phyloP scores from a whole-genome alignment of 2,888 invertebrate species.

The Coecobrya sp. region DNA sequence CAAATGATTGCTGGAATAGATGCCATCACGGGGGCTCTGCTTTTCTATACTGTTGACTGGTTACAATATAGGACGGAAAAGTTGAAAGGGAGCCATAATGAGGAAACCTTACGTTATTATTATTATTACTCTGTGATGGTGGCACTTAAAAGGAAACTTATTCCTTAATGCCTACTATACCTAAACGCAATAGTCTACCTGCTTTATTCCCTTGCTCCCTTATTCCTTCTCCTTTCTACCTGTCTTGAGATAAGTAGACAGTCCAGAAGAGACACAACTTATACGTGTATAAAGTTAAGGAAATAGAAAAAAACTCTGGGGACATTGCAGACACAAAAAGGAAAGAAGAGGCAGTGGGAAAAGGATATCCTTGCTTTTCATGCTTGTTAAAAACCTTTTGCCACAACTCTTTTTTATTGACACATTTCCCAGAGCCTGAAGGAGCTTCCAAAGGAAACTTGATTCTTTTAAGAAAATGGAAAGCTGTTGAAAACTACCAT shows the following conservation, averaged over 20 bases:
- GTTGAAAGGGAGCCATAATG: slow-evolving; percentile 79
- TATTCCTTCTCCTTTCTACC: not conserved
- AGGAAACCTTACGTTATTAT: slow-evolving; percentile 70
- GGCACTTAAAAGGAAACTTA: slow-evolving; percentile 72
- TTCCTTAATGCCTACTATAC: slow-evolving; percentile 36
- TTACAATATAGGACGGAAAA: slow-evolving; percentile 27
- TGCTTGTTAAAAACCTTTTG: slow-evolving; percentile 64
- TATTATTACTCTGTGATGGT: slow-evolving; percentile 66
- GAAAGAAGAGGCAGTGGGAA: not conserved
- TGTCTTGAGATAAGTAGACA: not conserved
- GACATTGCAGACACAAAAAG: slow-evolving; percentile 37
- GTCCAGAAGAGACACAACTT: not conserved
- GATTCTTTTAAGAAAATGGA: slow-evolving; percentile 75
- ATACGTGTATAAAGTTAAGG: not conserved
- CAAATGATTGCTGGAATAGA: slow-evolving; percentile 68
- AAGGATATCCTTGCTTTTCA: slow-evolving; percentile 42
- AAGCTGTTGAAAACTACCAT: slow-evolving; percentile 71
- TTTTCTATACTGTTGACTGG: slow-evolving; percentile 12
- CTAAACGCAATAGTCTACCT: not conserved
- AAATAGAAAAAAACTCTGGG: slow-evolving; percentile 57
- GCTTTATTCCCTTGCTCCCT: not conserved
- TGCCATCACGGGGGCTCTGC: not conserved
- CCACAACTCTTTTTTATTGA: slow-evolving; percentile 76
- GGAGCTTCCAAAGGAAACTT: slow-evolving; percentile 48
- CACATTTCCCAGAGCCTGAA: slow-evolving; percentile 57